These are phyloP conservation scores for Eleutherodactylus coqui DNA, from an alignment of 2,797 vertebrate genomes.

Conservation along the genomic window DNA sequence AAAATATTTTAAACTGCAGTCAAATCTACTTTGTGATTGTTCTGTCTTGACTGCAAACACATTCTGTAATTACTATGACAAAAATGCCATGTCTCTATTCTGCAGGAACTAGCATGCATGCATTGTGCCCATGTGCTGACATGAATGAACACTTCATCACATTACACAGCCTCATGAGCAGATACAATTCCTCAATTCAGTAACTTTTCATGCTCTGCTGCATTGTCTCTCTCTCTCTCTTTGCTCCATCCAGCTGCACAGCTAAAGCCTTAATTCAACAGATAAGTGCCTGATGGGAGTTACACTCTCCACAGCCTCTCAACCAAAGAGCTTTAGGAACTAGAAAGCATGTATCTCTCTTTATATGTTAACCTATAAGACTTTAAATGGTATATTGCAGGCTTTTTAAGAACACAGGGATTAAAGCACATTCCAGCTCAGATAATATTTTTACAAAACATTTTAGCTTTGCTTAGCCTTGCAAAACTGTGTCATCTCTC, in stretches of 20 bases:
- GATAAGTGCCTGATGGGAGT: conserved; percentile 71
- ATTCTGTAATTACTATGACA: conserved; percentile 72
- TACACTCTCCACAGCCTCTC: conserved; percentile 30
- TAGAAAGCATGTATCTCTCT: conserved; percentile 2
- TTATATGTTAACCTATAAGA: conserved; percentile 6
- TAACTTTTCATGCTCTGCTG: conserved; percentile 71
- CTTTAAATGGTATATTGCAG: not conserved
- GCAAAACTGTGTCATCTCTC: not conserved
- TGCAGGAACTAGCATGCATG: conserved; percentile 69
- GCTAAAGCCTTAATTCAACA: conserved; percentile 68
- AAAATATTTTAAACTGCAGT: conserved; percentile 31
- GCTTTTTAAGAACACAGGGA: not conserved
- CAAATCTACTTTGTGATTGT: conserved; percentile 59
- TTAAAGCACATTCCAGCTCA: not conserved
- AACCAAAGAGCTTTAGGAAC: conserved; percentile 34
- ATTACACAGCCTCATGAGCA: conserved; percentile 77
- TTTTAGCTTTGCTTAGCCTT: not conserved
- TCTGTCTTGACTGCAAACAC: conserved; percentile 68
- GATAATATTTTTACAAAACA: not conserved
- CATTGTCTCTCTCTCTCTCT: conserved; percentile 59
- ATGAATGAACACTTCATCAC: conserved; percentile 78
- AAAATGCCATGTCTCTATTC: conserved; percentile 68
- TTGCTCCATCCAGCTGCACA: conserved; percentile 69
- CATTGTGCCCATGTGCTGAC: conserved; percentile 72
- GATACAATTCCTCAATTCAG: conserved; percentile 68